Evolutionary conservation across 2,797 vertebrate species (phyloP).

Genomic region (Discoglossus pictus): DNA sequence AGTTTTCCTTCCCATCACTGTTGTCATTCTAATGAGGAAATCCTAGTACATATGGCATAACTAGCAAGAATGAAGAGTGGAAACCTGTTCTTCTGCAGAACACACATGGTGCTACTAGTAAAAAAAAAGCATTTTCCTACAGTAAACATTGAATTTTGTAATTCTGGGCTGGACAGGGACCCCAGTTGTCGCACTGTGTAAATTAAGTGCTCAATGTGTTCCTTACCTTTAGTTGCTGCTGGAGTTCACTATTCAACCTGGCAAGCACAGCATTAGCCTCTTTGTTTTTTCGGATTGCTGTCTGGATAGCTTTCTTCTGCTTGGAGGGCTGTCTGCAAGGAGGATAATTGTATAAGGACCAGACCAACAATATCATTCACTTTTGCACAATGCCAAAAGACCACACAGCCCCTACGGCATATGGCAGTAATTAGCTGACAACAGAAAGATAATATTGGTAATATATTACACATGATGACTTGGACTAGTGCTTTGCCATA

Average conservation of each 20-base stretch:
- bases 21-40: no score
- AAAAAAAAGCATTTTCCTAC: no score
- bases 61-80: no score
- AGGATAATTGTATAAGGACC: conserved; percentile 60
- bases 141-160: no score
- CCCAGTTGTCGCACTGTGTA: neutral
- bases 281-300: conserved; percentile 91
- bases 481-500: neutral
- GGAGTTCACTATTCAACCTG: conserved; percentile 93
- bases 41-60: no score
- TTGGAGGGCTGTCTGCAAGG: conserved; percentile 79
- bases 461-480: neutral
- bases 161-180: conserved; percentile 14
- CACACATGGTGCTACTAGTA: no score
- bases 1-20: no score
- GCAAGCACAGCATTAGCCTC: conserved; percentile 90
- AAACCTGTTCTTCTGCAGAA: no score
- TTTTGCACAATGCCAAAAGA: conserved; percentile 40
- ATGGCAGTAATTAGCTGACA: conserved; percentile 31
- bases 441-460: conserved; percentile 12
- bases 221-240: conserved; percentile 94
- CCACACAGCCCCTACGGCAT: conserved; percentile 44
- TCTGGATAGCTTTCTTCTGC: conserved; percentile 92
- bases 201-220: conserved; percentile 14
- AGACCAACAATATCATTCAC: conserved; percentile 42